Conservation (phyloP, 2,888 invertebrate genomes). For the Eupithecia vulgata region DNA sequence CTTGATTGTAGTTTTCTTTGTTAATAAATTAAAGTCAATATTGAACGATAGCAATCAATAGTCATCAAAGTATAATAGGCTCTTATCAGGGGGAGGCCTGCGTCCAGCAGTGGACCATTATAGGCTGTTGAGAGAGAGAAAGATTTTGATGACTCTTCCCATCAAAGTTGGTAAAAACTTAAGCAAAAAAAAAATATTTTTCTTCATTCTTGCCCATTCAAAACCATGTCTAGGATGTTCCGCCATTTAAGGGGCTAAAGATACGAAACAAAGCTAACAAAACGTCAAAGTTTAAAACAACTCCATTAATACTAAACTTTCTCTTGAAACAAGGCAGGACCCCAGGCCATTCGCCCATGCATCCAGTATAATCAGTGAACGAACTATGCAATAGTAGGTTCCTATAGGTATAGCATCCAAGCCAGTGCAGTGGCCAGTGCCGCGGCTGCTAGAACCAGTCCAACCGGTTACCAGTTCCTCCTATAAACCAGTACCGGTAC, state of each 20-base stretch:
- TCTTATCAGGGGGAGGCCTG: too few relatives aligned
- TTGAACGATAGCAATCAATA: too few relatives aligned
- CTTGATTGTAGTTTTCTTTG: too few relatives aligned
- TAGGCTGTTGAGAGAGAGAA: too few relatives aligned
- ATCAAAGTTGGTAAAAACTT: too few relatives aligned
- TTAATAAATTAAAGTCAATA: too few relatives aligned
- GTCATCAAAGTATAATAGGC: too few relatives aligned
- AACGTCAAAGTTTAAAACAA: conserved; percentile 5
- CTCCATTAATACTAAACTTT: conserved; percentile 30
- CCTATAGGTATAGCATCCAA: conserved; percentile 23
- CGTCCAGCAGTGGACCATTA: too few relatives aligned
- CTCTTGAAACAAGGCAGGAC: conserved; percentile 28
- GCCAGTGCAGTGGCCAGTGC: conserved; percentile 42
- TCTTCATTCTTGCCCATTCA: background rate
- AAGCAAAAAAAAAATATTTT: background rate
- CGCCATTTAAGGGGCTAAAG: background rate
- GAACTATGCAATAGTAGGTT: background rate
- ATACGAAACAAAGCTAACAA: background rate
- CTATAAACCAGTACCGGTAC: conserved; percentile 58
- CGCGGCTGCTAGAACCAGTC: conserved; percentile 34
- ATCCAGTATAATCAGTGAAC: conserved; percentile 16
- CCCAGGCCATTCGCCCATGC: conserved; percentile 29
- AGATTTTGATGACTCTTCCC: too few relatives aligned
- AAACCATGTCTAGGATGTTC: background rate
- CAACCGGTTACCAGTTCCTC: conserved; percentile 46